Evolutionary conservation across 2,797 vertebrate species (phyloP), one percentile per base, ranked within the genome.

Genomic region (Phrynocephalus forsythii): DNA sequence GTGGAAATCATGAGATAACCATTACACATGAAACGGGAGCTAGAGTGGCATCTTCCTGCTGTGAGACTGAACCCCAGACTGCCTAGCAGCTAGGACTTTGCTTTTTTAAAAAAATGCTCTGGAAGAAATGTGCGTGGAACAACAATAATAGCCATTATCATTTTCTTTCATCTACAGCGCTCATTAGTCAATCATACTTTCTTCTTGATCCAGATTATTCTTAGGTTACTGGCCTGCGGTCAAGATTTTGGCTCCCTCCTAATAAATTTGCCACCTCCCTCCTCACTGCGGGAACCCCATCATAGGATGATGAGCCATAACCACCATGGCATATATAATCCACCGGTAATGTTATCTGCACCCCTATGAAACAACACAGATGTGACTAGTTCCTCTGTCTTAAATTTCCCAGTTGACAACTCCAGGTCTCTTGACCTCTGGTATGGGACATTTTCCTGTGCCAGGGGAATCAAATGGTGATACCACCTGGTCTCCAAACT

Each of bases 21-120:
- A 0, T 20, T 67, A 44, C 82, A 66, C 0, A 0, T 28, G 26
- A 56, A 90, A 77, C 18, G 0, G 0, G 60, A n/a, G 20, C 71
- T 71, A 66, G 0, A 69, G 26, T 72, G 44, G 7, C 0, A 1
- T 13, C 26, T 38, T 69, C 75, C 1, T 0, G 30, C 60, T 0
- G 9, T 10, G 0, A 15, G 10, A 48, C 50, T 6, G 0, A 3
- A 3, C 33, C 1, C 3, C 30, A 44, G 13, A 79, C 87, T 66
- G 33, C 18, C 79, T 78, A 48, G 44, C 68, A 89, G 83, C 0
- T 0, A 26, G 30, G 18, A 18, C 20, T 63, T 63, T 16, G 0
- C 0, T 78, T 56, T 56, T 7, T 7, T 10, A 56, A 33, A 33
- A 33, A 33, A 33, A 75, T 22, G 6, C 71, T 86, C 5, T 1